Evolutionary conservation across 2,113 vertebrate species (phyloP).

Genomic region (Odocoileus virginianus): DNA sequence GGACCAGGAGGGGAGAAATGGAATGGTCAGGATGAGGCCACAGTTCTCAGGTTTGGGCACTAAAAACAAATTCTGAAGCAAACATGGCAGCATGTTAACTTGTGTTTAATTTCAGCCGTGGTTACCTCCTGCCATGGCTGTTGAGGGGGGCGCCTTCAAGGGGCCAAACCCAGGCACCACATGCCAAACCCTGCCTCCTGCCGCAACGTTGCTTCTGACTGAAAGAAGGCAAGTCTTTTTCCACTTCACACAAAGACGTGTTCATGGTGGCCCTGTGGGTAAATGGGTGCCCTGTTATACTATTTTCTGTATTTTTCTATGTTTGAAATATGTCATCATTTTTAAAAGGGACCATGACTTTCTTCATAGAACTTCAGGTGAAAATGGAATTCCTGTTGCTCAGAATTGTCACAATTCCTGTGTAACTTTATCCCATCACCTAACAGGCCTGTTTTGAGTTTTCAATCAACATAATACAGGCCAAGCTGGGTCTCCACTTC

Average conservation of each 20-base stretch:
- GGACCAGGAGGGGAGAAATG: background rate
- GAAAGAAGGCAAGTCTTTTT: background rate
- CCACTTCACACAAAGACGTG: background rate
- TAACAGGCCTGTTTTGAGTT: background rate
- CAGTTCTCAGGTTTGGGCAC: background rate
- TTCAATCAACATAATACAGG: background rate
- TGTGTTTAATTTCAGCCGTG: fast-evolving
- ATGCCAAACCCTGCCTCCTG: fast-evolving
- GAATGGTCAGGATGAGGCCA: background rate
- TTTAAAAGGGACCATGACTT: background rate
- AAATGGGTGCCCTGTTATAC: background rate
- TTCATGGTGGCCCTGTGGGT: background rate
- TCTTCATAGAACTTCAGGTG: background rate
- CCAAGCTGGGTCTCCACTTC: background rate
- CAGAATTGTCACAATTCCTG: background rate
- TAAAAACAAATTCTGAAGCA: background rate
- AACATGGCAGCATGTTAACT: fast-evolving
- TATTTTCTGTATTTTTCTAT: background rate
- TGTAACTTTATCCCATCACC: background rate
- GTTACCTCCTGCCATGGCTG: background rate
- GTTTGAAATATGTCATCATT: background rate
- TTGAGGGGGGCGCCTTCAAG: fast-evolving
- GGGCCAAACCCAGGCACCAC: too few relatives aligned
- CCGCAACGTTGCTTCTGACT: fast-evolving
- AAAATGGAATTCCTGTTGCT: background rate